Base-by-base conservation (phyloP, 2,888 invertebrate genomes). In the Camptogramma bilineatum region DNA sequence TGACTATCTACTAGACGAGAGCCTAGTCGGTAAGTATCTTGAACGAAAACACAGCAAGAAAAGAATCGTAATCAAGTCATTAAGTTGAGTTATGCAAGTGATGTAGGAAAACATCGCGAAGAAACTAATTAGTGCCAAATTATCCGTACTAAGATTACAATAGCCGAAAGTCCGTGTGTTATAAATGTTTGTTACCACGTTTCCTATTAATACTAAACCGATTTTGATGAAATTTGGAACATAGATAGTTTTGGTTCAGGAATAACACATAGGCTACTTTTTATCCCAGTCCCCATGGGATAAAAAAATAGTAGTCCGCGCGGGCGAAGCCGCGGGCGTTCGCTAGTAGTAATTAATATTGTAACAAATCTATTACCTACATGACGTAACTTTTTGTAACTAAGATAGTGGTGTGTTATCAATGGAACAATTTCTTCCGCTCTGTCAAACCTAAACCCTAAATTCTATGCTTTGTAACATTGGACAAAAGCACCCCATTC, bases 391-490 rank as follows among this genome's bases (percentile, higher is more conserved):
- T 21, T 21, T 21, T n/a, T 39, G 0, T 10, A 39, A 39, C 34
- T 13, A 39, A 2, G 34, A 13, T 4, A 13, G 34, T 13, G 34
- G 13, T 13, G 10, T 13, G 3, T 34, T 42, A 39, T 19, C n/a
- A 19, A 19, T 52, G 19, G n/a, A 42, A 19, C 52, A n/a, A 39
- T 39, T 16, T 21, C 39, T 52, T 52, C 18, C 52, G 52, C 52
- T 52, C 16, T 52, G n/a, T 19, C 19, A 21, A 52, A 52, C 39
- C 52, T 52, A 39, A 52, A 39, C 39, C 52, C 52, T 52, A 42
- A 21, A 21, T 9, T 21, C 13, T 19, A 21, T 39, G 28, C 13
- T 42, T 42, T 19, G 39, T 17, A 13, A 18, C 18, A 18, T 39
- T 52, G 39, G 46, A 47, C 13, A 52, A 19, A 42, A 42, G 21